These are phyloP conservation scores for Halcyon senegalensis DNA, from an alignment of 2,113 vertebrate species.

Conservation along the genomic window DNA sequence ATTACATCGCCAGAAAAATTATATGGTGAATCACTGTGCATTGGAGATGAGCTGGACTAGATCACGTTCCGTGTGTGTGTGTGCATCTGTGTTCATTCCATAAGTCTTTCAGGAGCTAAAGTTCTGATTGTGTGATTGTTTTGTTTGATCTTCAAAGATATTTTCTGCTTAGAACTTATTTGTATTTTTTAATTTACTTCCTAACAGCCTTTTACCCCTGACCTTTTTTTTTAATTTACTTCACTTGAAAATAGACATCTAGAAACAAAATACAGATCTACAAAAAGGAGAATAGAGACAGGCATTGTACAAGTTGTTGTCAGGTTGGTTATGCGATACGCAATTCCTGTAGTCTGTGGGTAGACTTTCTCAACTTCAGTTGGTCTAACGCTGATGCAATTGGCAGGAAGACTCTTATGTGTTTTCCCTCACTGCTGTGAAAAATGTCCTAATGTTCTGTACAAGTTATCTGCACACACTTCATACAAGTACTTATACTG, in stretches of 20 bases:
- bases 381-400: background rate
- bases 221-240: background rate
- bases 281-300: background rate
- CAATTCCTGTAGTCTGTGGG: background rate
- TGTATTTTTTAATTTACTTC: background rate
- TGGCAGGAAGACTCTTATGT: background rate
- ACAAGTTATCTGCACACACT: background rate
- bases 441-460: background rate
- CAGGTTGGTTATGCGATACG: background rate
- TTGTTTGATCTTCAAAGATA: background rate
- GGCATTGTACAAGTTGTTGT: background rate
- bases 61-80: rapidly evolving
- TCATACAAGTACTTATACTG: background rate
- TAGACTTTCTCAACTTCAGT: background rate
- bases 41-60: background rate
- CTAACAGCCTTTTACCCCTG: background rate
- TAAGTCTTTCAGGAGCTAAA: background rate
- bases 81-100: background rate
- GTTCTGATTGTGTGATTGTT: background rate
- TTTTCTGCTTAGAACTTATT: background rate
- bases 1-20: background rate
- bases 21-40: background rate
- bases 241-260: background rate
- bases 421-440: background rate
- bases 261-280: background rate